Conservation (phyloP, 2,888 invertebrate genomes). For the Venustoraphidia nigricollis region DNA sequence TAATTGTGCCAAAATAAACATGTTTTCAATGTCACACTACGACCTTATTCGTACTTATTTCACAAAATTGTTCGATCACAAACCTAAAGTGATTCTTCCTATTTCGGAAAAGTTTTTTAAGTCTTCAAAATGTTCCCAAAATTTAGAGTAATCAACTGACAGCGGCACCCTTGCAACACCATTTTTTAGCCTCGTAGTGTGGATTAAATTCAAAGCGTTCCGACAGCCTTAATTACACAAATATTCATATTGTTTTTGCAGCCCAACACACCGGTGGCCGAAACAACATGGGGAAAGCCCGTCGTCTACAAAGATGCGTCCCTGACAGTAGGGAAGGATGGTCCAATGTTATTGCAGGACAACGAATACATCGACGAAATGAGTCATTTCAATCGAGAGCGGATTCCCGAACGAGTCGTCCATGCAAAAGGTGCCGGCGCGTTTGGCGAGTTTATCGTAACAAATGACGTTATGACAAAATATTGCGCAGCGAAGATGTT, state of each 20-base stretch:
- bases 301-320: slow-evolving; percentile 60
- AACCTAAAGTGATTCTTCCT: no score
- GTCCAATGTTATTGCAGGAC: slow-evolving; percentile 81
- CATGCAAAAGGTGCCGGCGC: slow-evolving; percentile 93
- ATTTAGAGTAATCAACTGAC: no score
- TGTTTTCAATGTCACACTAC: no score
- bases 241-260: slow-evolving; percentile 20
- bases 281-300: slow-evolving; percentile 71
- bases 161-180: no score
- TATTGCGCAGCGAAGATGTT: slow-evolving; percentile 70
- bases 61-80: no score
- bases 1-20: no score
- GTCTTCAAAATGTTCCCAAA: no score
- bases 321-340: slow-evolving; percentile 73
- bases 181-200: no score
- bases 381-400: slow-evolving; percentile 75
- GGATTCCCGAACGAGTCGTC: slow-evolving; percentile 91
- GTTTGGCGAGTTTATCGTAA: slow-evolving; percentile 77
- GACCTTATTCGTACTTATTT: no score
- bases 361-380: slow-evolving; percentile 63
- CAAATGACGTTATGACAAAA: slow-evolving; percentile 60
- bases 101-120: no score
- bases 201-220: no score
- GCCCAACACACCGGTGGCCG: slow-evolving; percentile 44
- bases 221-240: no score